Evolutionary conservation across 2,888 invertebrate species (phyloP).

Genomic region (Melieria crassipennis): DNA sequence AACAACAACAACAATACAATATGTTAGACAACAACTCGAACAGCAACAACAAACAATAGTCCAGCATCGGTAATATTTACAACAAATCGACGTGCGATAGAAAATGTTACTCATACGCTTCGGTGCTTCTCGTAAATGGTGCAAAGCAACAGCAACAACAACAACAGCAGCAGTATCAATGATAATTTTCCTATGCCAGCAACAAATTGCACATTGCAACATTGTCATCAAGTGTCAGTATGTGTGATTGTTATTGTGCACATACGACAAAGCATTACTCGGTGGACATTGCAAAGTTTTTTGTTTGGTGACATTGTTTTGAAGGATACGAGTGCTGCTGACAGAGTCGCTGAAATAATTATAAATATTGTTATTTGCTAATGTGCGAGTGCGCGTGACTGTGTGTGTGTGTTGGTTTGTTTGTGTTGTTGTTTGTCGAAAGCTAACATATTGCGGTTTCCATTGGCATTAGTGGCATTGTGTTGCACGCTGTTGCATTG

Average conservation of each 20-base stretch:
- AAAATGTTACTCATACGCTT: conserved; percentile 22
- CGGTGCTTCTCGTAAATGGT: conserved; percentile 10
- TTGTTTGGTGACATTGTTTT: not conserved
- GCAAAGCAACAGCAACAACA: not conserved
- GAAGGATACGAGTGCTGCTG: conserved; percentile 13
- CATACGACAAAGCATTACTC: too few species aligned
- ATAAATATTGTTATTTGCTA: conserved; percentile 29
- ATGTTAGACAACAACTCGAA: not conserved
- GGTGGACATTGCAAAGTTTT: too few species aligned
- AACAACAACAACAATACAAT: not conserved
- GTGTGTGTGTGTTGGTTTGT: not conserved
- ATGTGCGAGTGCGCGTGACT: not conserved
- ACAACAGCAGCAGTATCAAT: not conserved
- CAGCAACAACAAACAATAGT: conserved; percentile 2
- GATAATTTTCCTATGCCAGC: not conserved
- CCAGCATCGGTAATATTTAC: not conserved
- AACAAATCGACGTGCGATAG: not conserved
- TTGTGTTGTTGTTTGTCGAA: not conserved
- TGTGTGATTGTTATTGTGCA: too few species aligned
- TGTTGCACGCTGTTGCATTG: not conserved
- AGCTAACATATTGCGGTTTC: conserved; percentile 26
- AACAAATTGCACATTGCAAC: not conserved
- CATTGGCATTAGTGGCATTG: conserved; percentile 24
- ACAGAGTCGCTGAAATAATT: conserved; percentile 25
- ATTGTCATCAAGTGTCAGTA: too few species aligned